Evolutionary conservation across 2,113 vertebrate species (phyloP), one percentile per base, ranked within the genome.

Genomic region (Thunnus thynnus): DNA sequence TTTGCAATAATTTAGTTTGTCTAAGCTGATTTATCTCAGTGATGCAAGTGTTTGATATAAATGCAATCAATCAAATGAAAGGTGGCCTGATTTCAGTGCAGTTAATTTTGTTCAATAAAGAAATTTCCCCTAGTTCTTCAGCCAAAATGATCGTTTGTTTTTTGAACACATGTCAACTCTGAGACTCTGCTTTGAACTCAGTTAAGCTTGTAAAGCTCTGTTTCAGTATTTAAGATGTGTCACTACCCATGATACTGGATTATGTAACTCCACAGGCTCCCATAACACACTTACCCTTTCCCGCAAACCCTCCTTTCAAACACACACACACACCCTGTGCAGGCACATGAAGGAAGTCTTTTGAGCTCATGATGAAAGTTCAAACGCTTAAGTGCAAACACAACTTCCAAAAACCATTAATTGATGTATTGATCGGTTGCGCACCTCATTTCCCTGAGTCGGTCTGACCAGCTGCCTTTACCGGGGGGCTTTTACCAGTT

Each of bases 401-500:
- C 67, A 66, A 83, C 89, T 87, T 92, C 85, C 50, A 88, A 86
- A 90, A 93, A 76, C 11, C 86, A 79, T 78, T 88, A 50, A 89
- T 89, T 91, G 84, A 88, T 30, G 56, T 65, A 91, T 91, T 85
- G 87, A 91, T 84, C 72, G 0, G 1, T 8, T 48, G 50, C 20
- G 4, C 78, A 25, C 68, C 85, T 77, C 83, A 79, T 66, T 75
- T 87, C 75, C 68, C 80, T 8, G 54, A 77, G 87, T 61, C 36
- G 54, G 52, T 17, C n/a, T 48, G 72, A 82, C 76, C 76, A 76
- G 52, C 68, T 22, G 74, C 50, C 14, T 57, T 27, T 68, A 80
- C 56, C 16, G 7, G 22, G 27, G 60, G 41, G 79, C 76, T 92
- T 90, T 90, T 91, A 89, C 87, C 80, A 88, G 79, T 68, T 86